Base-by-base conservation (phyloP, 2,113 vertebrate species). In the Albula glossodonta region DNA sequence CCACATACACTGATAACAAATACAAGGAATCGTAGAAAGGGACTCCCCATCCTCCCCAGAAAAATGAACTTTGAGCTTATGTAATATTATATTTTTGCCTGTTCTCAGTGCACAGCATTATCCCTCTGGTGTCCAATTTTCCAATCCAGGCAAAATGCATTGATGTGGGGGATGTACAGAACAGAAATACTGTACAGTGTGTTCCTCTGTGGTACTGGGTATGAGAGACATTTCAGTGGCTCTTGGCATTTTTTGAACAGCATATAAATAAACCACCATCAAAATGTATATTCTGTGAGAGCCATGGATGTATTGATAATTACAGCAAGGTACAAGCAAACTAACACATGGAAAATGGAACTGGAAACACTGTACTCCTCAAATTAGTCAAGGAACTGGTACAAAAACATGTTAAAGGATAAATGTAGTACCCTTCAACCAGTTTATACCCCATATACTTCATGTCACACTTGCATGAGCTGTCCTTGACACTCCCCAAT, bases 1-100 rank as follows among this genome's bases (percentile, higher is more conserved):
- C 83, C 80, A 82, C 82, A 84, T 87, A 80, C 60, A 25, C 7
- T 82, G 52, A 81, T 66, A 52, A 80, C 15, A 57, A 60, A 82
- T 81, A 52, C 57, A 25, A 56, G 82, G 51, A 50, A 79, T 51
- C 66, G 52, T 50, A 19, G 63, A n/a, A n/a, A 6, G 6, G 53
- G 53, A 41, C 31, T 70, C 6, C 22, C 22, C 22, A 22, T 12
- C 17, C 22, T 70, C 66, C 66, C 66, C 15, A 12, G 22, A 19
- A 70, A 70, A 19, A 70, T 70, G 66, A 70, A 12, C 66, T n/a
- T 70, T 70, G 10, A 2, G 41, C 10, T 78, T 78, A 78, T n/a
- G 9, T 78, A 78, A 78, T 78, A 31, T 78, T 15, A 78, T 7
- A 49, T 78, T 78, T 78, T 11, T 78, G 11, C n/a, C n/a, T 78